Conservation (phyloP, 2,888 invertebrate species). For the Rhingia rostrata region DNA sequence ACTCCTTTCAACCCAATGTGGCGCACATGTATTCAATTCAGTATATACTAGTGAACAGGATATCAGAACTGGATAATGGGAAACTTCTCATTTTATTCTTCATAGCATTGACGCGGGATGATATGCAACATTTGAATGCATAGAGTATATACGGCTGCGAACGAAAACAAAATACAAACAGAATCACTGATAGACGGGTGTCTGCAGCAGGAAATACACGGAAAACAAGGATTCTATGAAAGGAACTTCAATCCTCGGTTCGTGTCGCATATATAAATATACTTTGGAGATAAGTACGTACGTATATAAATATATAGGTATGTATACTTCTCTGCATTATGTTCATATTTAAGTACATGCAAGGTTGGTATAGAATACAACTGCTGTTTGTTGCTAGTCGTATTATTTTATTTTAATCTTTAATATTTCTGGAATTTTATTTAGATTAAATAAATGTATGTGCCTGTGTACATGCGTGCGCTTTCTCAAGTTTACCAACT, state of each 20-base stretch:
- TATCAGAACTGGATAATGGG: conserved; percentile 13
- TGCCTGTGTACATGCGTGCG: background rate
- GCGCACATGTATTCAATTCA: background rate
- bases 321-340: background rate
- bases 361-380: background rate
- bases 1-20: background rate
- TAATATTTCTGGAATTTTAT: conserved; percentile 19
- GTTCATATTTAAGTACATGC: conserved; percentile 3
- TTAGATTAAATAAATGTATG: background rate
- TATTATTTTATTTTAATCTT: conserved; percentile 2
- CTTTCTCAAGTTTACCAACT: conserved; percentile 2
- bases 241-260: conserved; percentile 10
- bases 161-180: conserved; percentile 24
- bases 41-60: conserved; percentile 13
- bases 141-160: background rate
- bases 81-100: conserved; percentile 19
- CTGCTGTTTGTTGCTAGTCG: background rate
- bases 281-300: background rate
- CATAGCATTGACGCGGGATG: conserved; percentile 5
- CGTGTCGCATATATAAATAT: background rate
- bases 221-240: background rate
- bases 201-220: conserved; percentile 18
- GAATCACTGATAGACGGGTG: conserved; percentile 19
- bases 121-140: conserved; percentile 18
- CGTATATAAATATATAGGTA: background rate